Conservation (phyloP, 2,888 invertebrate genomes). For the Clitarchus hookeri region DNA sequence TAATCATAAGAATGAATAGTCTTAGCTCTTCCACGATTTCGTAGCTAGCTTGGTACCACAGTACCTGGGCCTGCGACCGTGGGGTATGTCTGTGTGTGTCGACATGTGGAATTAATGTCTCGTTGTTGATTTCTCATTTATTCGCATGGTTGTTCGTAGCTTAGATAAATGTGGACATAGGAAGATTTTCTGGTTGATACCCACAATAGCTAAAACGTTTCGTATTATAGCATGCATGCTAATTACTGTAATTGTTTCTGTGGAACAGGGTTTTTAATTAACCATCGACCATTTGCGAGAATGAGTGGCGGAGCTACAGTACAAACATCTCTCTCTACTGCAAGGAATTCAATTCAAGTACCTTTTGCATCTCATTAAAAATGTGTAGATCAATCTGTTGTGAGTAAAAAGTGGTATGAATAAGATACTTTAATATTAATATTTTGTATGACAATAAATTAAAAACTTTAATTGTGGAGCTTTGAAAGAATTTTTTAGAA, state of each 20-base stretch:
- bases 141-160: neutral
- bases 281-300: neutral
- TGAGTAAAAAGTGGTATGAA: no score
- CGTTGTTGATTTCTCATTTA: neutral
- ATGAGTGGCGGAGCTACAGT: neutral
- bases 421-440: no score
- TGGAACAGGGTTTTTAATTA: neutral
- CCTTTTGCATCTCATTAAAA: no score
- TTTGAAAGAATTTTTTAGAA: no score
- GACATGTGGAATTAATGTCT: neutral
- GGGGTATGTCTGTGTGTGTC: neutral
- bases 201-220: neutral
- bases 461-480: no score
- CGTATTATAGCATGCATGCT: neutral
- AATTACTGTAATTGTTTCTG: neutral
- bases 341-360: no score
- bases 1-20: neutral
- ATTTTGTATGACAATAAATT: no score
- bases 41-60: slow-evolving; percentile 1
- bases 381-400: no score
- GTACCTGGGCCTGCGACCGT: neutral
- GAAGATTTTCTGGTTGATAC: neutral
- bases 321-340: neutral
- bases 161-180: neutral
- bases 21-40: neutral